Conservation (phyloP, 2,888 invertebrate species). For the Meandrusa payeni region DNA sequence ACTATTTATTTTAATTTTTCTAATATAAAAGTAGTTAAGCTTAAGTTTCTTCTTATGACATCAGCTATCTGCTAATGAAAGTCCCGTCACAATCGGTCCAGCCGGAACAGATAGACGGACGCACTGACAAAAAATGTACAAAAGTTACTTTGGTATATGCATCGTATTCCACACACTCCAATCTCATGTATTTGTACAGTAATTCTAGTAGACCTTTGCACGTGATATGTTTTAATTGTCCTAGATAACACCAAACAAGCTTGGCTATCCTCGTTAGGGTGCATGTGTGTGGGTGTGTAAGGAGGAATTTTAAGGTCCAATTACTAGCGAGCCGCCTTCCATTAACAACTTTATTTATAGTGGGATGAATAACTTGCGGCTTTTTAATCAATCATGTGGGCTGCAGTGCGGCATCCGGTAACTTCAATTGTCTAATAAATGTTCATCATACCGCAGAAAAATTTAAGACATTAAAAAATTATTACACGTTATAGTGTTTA, state of each 20-base stretch:
- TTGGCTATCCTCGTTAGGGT: slow-evolving; percentile 15
- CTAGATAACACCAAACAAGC: slow-evolving; percentile 14
- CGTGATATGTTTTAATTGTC: slow-evolving; percentile 4
- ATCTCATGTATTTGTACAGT: too few relatives aligned
- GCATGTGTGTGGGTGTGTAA: slow-evolving; percentile 47
- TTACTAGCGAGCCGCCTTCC: slow-evolving; percentile 61
- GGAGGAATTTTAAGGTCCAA: slow-evolving; percentile 68
- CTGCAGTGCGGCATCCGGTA: slow-evolving; percentile 58
- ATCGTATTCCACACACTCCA: too few relatives aligned
- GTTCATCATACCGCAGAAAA: slow-evolving; percentile 42
- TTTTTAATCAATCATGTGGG: slow-evolving; percentile 73
- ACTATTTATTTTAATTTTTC: too few relatives aligned
- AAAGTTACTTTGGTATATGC: too few relatives aligned
- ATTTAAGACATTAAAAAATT: slow-evolving; percentile 20
- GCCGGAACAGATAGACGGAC: too few relatives aligned
- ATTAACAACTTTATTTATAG: slow-evolving; percentile 76
- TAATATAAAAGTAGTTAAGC: too few relatives aligned
- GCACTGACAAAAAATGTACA: too few relatives aligned
- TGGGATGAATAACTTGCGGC: slow-evolving; percentile 69
- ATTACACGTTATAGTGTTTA: not conserved
- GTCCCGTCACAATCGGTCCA: too few relatives aligned
- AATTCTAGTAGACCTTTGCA: too few relatives aligned
- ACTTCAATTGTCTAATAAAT: slow-evolving; percentile 56
- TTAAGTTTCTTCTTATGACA: too few relatives aligned
- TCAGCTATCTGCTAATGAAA: too few relatives aligned